phyloP scores from a whole-genome alignment of 2,888 invertebrate genomes.

The Eupithecia subfuscata region DNA sequence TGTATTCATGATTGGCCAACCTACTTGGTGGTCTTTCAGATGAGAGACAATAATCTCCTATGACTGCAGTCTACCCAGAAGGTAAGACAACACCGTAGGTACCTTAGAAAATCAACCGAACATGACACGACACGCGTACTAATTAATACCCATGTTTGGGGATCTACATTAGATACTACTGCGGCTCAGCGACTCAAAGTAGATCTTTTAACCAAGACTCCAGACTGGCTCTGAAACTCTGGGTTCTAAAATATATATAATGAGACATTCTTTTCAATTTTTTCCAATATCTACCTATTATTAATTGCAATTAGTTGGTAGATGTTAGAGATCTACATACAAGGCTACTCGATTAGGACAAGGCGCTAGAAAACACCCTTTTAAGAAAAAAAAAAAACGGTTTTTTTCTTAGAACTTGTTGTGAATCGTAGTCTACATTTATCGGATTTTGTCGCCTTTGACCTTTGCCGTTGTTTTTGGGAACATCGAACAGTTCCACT shows the following conservation, averaged over 20 bases:
- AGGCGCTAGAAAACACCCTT: not conserved
- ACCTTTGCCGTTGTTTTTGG: not conserved
- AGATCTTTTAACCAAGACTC: not conserved
- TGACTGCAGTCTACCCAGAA: conserved; percentile 21
- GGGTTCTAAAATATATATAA: no score
- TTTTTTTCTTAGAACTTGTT: not conserved
- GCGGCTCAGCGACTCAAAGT: not conserved
- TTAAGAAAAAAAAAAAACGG: not conserved
- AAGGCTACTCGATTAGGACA: no score
- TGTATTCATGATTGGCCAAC: not conserved
- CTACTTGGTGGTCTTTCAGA: conserved; percentile 2
- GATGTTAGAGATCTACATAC: no score
- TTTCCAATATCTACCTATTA: no score
- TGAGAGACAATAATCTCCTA: conserved; percentile 8
- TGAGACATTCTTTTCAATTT: no score
- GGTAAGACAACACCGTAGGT: conserved; percentile 21
- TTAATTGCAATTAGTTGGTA: no score
- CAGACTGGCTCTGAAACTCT: no score
- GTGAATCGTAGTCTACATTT: not conserved
- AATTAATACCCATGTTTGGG: not conserved
- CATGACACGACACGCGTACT: not conserved
- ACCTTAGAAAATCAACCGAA: not conserved
- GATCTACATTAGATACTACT: not conserved
- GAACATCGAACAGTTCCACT: not conserved
- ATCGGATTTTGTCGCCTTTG: not conserved